Conservation (phyloP, 2,113 vertebrate species). For the Patagioenas fasciata region DNA sequence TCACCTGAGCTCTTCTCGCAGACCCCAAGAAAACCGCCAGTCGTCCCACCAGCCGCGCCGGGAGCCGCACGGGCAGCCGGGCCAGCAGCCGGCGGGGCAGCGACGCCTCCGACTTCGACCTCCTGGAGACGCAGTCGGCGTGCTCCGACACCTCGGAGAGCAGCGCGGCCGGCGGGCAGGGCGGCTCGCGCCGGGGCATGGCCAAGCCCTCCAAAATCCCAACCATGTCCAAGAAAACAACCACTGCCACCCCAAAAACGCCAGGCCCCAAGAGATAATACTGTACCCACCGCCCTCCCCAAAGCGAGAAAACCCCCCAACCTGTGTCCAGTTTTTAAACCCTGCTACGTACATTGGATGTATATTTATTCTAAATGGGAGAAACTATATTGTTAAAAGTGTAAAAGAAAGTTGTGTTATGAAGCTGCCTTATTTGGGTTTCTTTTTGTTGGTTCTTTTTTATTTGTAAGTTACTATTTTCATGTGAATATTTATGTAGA, state of each 20-base stretch:
- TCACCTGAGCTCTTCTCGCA: conserved; percentile 19
- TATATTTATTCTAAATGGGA: conserved; percentile 84
- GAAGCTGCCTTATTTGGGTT: conserved; percentile 92
- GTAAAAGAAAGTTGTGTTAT: conserved; percentile 84
- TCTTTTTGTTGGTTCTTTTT: conserved; percentile 80
- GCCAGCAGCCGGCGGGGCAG: conserved; percentile 93
- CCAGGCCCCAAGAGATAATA: conserved; percentile 85
- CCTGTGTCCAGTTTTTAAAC: conserved; percentile 65
- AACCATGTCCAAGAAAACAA: conserved; percentile 92
- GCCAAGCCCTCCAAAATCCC: conserved; percentile 96
- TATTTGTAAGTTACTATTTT: conserved; percentile 97
- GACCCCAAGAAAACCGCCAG: conserved; percentile 90
- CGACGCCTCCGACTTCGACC: conserved; percentile 94
- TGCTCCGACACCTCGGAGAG: conserved; percentile 96
- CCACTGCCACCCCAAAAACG: conserved; percentile 86
- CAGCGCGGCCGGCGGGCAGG: conserved; percentile 78
- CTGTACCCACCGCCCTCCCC: neutral
- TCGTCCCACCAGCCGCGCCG: conserved; percentile 87
- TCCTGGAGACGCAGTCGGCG: conserved; percentile 90
- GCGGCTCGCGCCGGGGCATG: conserved; percentile 75
- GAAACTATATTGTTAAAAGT: conserved; percentile 85
- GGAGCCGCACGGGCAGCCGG: conserved; percentile 84
- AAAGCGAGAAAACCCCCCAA: neutral
- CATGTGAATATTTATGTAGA: conserved; percentile 89
- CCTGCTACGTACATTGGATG: conserved; percentile 77